Evolutionary conservation across 2,113 vertebrate genomes (phyloP).

Genomic region (Scalopus aquaticus): DNA sequence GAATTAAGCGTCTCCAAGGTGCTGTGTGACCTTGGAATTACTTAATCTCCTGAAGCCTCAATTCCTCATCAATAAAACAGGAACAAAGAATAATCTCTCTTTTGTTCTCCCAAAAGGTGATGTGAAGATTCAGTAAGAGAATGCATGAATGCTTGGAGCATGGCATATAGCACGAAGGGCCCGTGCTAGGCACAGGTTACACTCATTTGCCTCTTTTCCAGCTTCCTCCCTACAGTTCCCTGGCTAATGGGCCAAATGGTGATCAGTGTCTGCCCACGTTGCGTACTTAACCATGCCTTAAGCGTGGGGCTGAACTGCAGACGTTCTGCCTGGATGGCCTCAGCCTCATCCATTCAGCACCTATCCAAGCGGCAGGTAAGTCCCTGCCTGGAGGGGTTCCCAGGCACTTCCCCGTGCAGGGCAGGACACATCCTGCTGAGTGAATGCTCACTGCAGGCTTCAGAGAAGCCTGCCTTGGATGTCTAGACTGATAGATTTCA

Average conservation of each 20-base stretch:
- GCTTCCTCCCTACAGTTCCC: neutral
- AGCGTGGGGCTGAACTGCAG: neutral
- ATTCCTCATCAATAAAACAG: neutral
- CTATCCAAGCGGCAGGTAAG: neutral
- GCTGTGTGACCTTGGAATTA: neutral
- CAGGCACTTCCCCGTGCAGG: neutral
- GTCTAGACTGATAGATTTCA: neutral
- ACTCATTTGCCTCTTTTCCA: neutral
- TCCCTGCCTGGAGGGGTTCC: neutral
- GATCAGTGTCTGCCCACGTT: fast-evolving
- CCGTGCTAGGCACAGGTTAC: too few relatives aligned
- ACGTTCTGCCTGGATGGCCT: neutral
- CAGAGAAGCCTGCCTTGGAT: neutral
- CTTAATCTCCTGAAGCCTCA: neutral
- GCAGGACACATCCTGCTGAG: neutral
- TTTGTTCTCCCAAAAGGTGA: neutral
- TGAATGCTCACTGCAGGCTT: neutral
- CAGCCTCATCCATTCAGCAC: neutral
- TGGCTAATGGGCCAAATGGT: neutral
- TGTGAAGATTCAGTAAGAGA: neutral
- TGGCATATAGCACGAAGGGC: neutral
- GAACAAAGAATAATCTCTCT: neutral
- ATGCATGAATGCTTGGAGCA: fast-evolving
- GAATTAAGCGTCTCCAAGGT: neutral
- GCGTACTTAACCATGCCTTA: neutral